Conservation (phyloP, 2,113 vertebrate genomes). For the Fregetta grallaria region DNA sequence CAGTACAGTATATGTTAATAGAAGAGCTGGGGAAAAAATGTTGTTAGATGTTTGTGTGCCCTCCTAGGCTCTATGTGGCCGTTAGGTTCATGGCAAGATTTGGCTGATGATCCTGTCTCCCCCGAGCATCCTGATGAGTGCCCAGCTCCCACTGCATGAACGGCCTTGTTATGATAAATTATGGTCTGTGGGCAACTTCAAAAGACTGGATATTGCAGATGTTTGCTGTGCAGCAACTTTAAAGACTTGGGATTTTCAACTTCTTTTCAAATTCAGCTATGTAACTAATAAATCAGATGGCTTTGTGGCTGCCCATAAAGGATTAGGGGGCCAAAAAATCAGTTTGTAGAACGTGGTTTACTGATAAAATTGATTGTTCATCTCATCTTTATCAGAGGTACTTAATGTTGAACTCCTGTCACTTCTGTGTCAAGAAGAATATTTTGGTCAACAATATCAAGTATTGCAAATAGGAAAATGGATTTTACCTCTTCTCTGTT, state of each 20-base stretch:
- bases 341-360: neutral
- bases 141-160: neutral
- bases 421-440: neutral
- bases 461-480: neutral
- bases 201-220: neutral
- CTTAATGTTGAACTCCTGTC: neutral
- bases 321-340: neutral
- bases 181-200: neutral
- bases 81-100: neutral
- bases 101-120: neutral
- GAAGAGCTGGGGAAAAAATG: neutral
- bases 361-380: neutral
- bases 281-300: neutral
- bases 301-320: neutral
- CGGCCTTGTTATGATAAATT: neutral
- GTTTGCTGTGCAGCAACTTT: neutral
- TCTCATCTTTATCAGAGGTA: neutral
- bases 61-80: neutral
- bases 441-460: neutral
- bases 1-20: rapidly evolving
- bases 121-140: rapidly evolving
- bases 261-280: neutral
- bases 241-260: neutral
- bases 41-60: neutral
- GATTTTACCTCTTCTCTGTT: neutral